A percentile compares a stretch with the other conserved stretches of the same genome.
phyloP scores from a whole-genome alignment of 2,888 invertebrate genomes.

The Drosophila quasianomalipes region DNA sequence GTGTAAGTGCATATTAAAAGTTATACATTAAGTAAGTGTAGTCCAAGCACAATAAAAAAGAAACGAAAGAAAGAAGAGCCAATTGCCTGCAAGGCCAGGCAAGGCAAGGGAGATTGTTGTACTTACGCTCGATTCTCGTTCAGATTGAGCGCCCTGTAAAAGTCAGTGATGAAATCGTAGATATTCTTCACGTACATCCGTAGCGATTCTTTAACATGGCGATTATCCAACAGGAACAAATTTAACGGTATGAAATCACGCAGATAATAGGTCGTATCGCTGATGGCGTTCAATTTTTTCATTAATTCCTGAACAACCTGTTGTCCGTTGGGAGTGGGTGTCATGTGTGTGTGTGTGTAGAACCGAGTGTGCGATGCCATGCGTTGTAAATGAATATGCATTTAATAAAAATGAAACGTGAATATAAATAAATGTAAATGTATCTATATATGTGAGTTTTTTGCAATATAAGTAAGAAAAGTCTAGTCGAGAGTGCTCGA shows the following conservation, averaged over 20 bases:
- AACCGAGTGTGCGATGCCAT: slow-evolving; percentile 13
- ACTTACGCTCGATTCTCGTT: slow-evolving; percentile 91
- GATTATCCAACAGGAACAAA: slow-evolving; percentile 91
- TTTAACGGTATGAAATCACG: slow-evolving; percentile 93
- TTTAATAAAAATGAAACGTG: slow-evolving; percentile 50
- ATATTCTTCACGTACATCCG: slow-evolving; percentile 83
- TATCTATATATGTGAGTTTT: slow-evolving; percentile 7
- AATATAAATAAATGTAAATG: slow-evolving; percentile 16
- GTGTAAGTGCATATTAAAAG: slow-evolving; percentile 36
- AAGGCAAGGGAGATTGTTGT: not conserved
- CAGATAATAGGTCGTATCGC: slow-evolving; percentile 90
- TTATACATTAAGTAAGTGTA: slow-evolving; percentile 45
- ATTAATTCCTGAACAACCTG: slow-evolving; percentile 91
- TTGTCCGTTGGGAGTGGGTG: slow-evolving; percentile 16
- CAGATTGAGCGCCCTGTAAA: slow-evolving; percentile 85
- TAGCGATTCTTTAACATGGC: slow-evolving; percentile 84
- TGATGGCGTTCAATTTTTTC: slow-evolving; percentile 89
- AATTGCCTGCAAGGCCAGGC: slow-evolving; percentile 11
- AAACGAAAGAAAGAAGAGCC: slow-evolving; percentile 36
- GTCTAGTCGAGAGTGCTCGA: not conserved
- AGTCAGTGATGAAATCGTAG: slow-evolving; percentile 84
- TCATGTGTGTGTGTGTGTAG: not conserved
- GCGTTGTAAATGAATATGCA: slow-evolving; percentile 63
- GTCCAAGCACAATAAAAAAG: slow-evolving; percentile 48
- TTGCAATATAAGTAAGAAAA: slow-evolving; percentile 12